These are phyloP conservation scores for Palythoa grandis DNA, from an alignment of 92 coral and sea anemone genomes.

Conservation along the genomic window DNA sequence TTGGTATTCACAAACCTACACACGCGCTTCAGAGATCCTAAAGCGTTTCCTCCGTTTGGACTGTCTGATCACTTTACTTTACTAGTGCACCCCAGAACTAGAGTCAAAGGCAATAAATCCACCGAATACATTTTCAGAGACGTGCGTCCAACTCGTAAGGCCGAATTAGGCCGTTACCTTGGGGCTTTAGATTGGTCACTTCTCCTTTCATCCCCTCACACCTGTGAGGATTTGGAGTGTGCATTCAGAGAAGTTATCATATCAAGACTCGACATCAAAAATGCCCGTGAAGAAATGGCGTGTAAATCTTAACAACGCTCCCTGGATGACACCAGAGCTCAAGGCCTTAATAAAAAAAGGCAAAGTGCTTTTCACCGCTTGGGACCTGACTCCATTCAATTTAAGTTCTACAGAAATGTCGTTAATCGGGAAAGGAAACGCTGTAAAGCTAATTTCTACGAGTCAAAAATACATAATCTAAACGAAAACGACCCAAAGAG, in stretches of 20 bases:
- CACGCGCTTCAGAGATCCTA: not conserved
- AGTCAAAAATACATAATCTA: not conserved
- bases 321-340: not conserved
- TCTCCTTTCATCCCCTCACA: too few species aligned
- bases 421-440: not conserved
- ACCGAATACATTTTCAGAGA: not conserved
- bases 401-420: not conserved
- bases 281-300: not conserved
- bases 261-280: not conserved
- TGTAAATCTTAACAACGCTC: not conserved
- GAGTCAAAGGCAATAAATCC: not conserved
- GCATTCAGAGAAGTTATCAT: not conserved
- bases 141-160: not conserved
- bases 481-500: not conserved
- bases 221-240: not conserved
- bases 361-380: not conserved
- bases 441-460: not conserved
- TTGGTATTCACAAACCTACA: not conserved
- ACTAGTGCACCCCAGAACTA: not conserved
- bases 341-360: too few species aligned
- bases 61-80: not conserved
- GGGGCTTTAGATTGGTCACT: too few species aligned
- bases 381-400: not conserved
- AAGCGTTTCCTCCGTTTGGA: not conserved
- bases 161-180: too few species aligned